Evolutionary conservation across 2,113 vertebrate genomes (phyloP), one percentile per base, ranked within the genome.

Genomic region (Cyprinus carpio): DNA sequence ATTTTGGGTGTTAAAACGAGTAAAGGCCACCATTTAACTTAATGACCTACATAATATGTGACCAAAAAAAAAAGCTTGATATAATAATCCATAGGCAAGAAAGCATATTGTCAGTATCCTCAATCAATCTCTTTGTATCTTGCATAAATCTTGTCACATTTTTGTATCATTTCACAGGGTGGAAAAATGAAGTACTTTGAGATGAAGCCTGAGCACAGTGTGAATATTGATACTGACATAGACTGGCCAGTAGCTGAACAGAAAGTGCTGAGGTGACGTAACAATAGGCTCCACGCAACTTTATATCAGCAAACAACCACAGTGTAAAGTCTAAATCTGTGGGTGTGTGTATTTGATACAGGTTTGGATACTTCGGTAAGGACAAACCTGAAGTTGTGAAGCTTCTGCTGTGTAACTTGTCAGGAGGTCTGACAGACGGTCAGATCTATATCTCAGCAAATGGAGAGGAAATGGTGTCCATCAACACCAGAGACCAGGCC

Each of bases 201-300:
- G 94, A 99, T 99, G 97, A 58, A 82, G 12, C 95, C 97, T 0
- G 95, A 99, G 88, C 94, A 96, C 91, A 99, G 98, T 10, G 96
- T 99, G 89, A 97, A 99, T 89, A 99, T 99, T 8, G 98, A 99
- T 20, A 93, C 97, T 77, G 98, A 99, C 88, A 97, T 99, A 49
- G 98, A 99, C 74, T 99, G 98, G 97, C 98, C 98, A 1, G 97
- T 99, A 83, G 98, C 98, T 2, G 98, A 99, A 25, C 98, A 99
- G 86, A 95, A 97, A 88, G 97, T 99, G 0, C 90, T 97, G 89
- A 96, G 96, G 98, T 99, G 90, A 89, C 86, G 25, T 0, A 0
- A 23, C 8, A 10, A 20, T 29, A 40, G 34, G 8, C 16, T 16
- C 67, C 4, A 51, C 6, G n/a, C 9, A 25, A 10, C 27, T 81